Base-by-base conservation (phyloP, 2,797 vertebrate species). In the Crocodylus rhombifer region DNA sequence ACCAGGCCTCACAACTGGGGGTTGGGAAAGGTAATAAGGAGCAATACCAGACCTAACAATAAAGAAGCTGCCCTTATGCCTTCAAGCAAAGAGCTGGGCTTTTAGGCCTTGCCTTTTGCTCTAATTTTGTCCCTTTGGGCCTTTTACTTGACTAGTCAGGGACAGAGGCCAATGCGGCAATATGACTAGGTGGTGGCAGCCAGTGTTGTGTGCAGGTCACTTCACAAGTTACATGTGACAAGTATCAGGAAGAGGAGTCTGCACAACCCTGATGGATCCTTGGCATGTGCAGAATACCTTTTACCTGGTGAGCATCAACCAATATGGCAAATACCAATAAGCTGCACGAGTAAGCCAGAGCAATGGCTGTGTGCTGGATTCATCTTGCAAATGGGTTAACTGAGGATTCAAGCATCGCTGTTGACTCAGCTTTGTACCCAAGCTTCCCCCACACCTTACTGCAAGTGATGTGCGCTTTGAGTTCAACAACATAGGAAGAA, bases 41-140 rank as follows among this genome's bases (percentile, higher is more conserved):
- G 71, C 33, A 90, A 80, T 80, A 2, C 1, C 15, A 58, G 42
- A 64, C 25, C 18, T 80, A 87, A 71, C 4, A 25, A 71, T 30
- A 77, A 83, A 89, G 84, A 94, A 85, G 8, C 5, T 87, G 42
- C 61, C 71, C 58, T 84, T 88, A 51, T 82, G 7, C 61, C 64
- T 82, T 65, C 4, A 18, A 82, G 25, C 21, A 14, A 51, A 88
- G 3, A 85, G 5, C 5, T 1, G 65, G 25, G 20, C 13, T 91
- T 94, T 90, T 92, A 93, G 87, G 76, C 60, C 84, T 88, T 88
- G 55, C 56, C 71, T 86, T 94, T 95, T 77, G 36, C 26, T 94
- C 57, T 82, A 55, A 82, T 94, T 36, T 95, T 83, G 86, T 83
- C 75, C 77, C 61, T 88, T 82, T 1, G 18, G 84, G 33, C 2